phyloP scores from a whole-genome alignment of 2,797 vertebrate species.

The Muscicapa comitata region DNA sequence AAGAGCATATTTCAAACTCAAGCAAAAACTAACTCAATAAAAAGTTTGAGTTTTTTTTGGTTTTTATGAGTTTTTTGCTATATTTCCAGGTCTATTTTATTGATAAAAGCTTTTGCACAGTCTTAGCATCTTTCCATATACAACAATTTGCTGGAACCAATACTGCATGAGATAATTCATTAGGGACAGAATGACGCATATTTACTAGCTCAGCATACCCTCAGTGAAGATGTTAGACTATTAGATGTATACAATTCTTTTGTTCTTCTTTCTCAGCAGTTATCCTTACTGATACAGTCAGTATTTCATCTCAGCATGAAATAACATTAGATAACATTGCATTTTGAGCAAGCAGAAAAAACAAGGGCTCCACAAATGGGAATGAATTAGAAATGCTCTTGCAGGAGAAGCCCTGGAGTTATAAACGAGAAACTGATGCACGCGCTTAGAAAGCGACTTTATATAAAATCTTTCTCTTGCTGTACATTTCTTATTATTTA shows the following conservation, averaged over 20 bases:
- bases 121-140: slow-evolving; percentile 24
- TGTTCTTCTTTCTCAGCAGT: slow-evolving; percentile 73
- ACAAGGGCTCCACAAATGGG: slow-evolving; percentile 52
- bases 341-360: slow-evolving; percentile 55
- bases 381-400: slow-evolving; percentile 68
- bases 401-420: slow-evolving; percentile 21
- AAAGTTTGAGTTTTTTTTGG: neutral
- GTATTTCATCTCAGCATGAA: slow-evolving; percentile 72
- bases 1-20: neutral
- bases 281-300: slow-evolving; percentile 60
- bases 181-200: slow-evolving; percentile 58
- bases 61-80: neutral
- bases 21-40: neutral
- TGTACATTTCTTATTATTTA: slow-evolving; percentile 36
- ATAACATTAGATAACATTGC: slow-evolving; percentile 67
- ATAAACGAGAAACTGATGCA: slow-evolving; percentile 51
- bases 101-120: slow-evolving; percentile 5
- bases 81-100: neutral
- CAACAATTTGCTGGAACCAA: slow-evolving; percentile 39
- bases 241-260: slow-evolving; percentile 62
- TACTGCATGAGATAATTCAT: slow-evolving; percentile 57
- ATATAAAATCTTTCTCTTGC: neutral
- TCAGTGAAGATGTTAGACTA: slow-evolving; percentile 43
- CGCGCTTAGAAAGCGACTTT: neutral
- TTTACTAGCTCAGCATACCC: slow-evolving; percentile 66